phyloP scores from a whole-genome alignment of 2,888 invertebrate genomes.

The Napeogenes sylphis region DNA sequence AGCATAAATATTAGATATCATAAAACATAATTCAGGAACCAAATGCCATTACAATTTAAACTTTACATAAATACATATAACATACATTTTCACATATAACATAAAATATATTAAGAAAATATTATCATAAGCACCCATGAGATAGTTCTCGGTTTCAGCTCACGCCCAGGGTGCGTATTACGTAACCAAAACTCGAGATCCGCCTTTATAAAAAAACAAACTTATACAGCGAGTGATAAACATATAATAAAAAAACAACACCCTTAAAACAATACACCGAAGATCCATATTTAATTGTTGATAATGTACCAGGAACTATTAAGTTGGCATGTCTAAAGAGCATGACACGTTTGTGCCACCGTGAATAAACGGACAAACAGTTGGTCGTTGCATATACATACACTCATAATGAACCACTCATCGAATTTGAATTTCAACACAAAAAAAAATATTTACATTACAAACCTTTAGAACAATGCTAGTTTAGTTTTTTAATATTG shows the following conservation, averaged over 20 bases:
- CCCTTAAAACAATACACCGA: constrained; percentile 24
- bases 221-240: constrained; percentile 17
- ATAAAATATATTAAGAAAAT: constrained; percentile 36
- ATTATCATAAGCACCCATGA: constrained; percentile 59
- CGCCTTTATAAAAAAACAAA: constrained; percentile 43
- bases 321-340: constrained; percentile 41
- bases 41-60: neutral
- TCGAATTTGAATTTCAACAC: constrained; percentile 30
- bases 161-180: constrained; percentile 62
- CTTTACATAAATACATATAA: constrained; percentile 1
- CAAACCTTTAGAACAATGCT: constrained; percentile 27
- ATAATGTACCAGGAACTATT: constrained; percentile 4
- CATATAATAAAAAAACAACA: constrained; percentile 5
- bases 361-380: constrained; percentile 66
- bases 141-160: constrained; percentile 57
- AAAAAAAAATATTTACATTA: constrained; percentile 28
- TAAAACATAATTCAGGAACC: neutral
- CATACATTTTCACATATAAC: constrained; percentile 13
- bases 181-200: constrained; percentile 58
- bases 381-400: constrained; percentile 57
- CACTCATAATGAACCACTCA: constrained; percentile 24
- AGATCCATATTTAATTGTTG: constrained; percentile 11
- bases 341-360: constrained; percentile 67
- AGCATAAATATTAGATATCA: constrained; percentile 10
- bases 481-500: neutral